Evolutionary conservation across 2,113 vertebrate species (phyloP).

Genomic region (Elanoides forficatus): DNA sequence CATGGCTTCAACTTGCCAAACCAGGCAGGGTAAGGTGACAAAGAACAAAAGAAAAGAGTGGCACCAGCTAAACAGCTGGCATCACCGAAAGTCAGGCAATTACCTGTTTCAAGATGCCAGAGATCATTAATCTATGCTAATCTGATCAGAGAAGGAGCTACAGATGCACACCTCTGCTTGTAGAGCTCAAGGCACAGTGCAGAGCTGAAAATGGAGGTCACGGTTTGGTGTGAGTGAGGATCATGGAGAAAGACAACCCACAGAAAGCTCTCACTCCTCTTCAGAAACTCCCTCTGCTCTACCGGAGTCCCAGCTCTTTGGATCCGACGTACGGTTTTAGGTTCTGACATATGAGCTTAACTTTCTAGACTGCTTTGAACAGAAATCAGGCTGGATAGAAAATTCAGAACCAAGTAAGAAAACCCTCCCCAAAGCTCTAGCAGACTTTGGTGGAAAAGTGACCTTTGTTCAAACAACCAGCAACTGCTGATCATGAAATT

Average conservation of each 20-base stretch:
- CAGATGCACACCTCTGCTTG: background rate
- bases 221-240: background rate
- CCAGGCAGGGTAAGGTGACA: background rate
- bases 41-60: background rate
- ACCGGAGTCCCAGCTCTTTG: background rate
- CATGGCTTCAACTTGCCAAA: background rate
- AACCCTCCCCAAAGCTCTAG: background rate
- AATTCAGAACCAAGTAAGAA: background rate
- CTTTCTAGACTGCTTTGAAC: background rate
- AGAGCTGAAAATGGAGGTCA: fast-evolving
- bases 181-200: background rate
- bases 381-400: background rate
- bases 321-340: background rate
- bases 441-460: background rate
- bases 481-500: background rate
- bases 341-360: background rate
- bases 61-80: background rate
- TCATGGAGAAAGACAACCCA: background rate
- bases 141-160: background rate
- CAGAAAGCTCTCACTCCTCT: background rate
- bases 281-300: background rate
- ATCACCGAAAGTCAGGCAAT: background rate
- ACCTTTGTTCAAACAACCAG: background rate
- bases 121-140: background rate
- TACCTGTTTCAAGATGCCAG: background rate